A percentile compares a stretch with the other conserved stretches of the same genome.
These are phyloP conservation scores for pig (Sus scrofa) DNA, from an alignment of 2,113 vertebrate genomes.

Conservation along the genomic window DNA sequence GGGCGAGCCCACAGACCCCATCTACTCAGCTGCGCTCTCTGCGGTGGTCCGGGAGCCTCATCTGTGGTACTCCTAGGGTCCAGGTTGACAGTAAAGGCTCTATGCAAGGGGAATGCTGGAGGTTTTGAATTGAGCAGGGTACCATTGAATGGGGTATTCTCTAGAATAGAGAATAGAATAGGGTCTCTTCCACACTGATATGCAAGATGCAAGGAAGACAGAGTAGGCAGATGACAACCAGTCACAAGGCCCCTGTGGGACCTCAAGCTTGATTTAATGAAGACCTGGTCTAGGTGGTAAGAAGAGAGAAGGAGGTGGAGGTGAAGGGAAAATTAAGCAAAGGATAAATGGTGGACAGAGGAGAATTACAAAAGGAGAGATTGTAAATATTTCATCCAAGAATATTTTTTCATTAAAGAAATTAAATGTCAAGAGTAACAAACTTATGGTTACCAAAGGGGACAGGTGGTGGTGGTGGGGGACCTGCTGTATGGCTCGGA, in stretches of 20 bases:
- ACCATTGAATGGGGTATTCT: neutral
- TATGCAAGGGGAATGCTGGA: neutral
- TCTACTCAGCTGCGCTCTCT: neutral
- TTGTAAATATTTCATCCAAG: neutral
- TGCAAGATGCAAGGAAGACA: neutral
- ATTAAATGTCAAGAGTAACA: neutral
- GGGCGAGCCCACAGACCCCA: too few species aligned
- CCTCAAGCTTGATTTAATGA: neutral
- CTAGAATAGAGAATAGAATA: neutral
- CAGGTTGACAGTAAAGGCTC: too few species aligned
- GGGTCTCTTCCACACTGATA: neutral
- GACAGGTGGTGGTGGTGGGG: too few species aligned
- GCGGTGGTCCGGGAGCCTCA: rapidly evolving
- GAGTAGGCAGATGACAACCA: neutral
- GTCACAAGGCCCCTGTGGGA: neutral
- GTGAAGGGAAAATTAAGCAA: neutral
- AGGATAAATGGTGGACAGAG: neutral
- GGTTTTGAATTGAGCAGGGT: neutral
- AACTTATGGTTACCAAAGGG: too few species aligned
- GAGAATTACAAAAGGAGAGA: neutral
- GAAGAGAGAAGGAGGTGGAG: neutral
- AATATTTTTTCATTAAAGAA: neutral
- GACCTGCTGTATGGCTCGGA: too few species aligned
- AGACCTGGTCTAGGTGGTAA: neutral
- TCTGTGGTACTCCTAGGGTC: neutral